Evolutionary conservation across 2,888 invertebrate species (phyloP).

Genomic region (Polia nebulosa): DNA sequence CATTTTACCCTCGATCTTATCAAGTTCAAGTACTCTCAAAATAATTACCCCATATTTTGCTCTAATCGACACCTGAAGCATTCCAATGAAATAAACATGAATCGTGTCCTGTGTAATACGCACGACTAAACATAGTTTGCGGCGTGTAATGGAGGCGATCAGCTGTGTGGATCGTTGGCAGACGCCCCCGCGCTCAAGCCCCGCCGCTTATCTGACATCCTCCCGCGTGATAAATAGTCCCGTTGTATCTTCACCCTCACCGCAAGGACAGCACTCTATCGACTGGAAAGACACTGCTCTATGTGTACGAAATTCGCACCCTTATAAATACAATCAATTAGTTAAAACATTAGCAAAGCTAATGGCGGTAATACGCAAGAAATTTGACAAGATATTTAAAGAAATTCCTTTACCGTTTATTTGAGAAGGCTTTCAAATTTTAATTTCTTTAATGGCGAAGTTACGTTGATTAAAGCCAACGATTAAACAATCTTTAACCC

Average conservation of each 20-base stretch:
- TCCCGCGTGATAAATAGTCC: constrained; percentile 85
- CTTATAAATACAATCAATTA: constrained; percentile 35
- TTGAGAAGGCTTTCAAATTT: constrained; percentile 67
- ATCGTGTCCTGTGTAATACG: constrained; percentile 51
- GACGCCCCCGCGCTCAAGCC: constrained; percentile 63
- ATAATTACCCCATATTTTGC: constrained; percentile 38
- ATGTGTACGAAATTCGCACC: constrained; percentile 30
- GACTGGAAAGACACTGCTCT: constrained; percentile 41
- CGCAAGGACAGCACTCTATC: constrained; percentile 72
- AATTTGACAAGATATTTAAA: constrained; percentile 50
- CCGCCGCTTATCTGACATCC: constrained; percentile 81
- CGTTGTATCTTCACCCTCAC: constrained; percentile 80
- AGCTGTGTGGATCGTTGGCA: constrained; percentile 73
- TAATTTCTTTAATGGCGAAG: constrained; percentile 69
- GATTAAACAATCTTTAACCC: constrained; percentile 79
- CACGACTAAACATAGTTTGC: constrained; percentile 66
- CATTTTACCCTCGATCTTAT: constrained; percentile 10
- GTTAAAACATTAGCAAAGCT: constrained; percentile 16
- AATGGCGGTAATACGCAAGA: constrained; percentile 24
- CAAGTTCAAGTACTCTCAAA: constrained; percentile 15
- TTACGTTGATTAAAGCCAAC: constrained; percentile 76
- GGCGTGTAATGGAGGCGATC: constrained; percentile 73
- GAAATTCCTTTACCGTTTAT: constrained; percentile 56
- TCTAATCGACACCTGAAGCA: constrained; percentile 48
- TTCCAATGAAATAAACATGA: constrained; percentile 57